phyloP scores from a whole-genome alignment of 2,888 invertebrate genomes.

The Agelastica alni region DNA sequence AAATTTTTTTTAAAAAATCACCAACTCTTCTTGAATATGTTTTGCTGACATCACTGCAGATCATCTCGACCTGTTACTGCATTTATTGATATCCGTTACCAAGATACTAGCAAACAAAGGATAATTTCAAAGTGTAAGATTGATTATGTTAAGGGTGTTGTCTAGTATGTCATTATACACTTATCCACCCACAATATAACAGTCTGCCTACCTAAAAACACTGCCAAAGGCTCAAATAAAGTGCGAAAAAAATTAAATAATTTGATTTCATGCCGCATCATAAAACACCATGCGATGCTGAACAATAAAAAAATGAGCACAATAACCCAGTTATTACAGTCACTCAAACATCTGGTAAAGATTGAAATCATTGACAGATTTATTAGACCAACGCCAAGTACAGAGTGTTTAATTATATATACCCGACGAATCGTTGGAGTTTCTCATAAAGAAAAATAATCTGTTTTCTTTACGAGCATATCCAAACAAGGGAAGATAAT shows the following conservation, averaged over 20 bases:
- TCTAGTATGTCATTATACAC: background rate
- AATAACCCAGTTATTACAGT: slow-evolving; percentile 3
- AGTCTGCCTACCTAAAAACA: slow-evolving; percentile 1
- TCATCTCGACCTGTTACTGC: no score
- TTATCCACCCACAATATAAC: slow-evolving; percentile 4
- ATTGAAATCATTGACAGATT: slow-evolving; percentile 9
- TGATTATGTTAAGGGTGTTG: slow-evolving; percentile 1
- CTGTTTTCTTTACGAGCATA: background rate
- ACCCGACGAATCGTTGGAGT: background rate
- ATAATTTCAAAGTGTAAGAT: no score
- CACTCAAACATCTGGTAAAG: slow-evolving; percentile 1
- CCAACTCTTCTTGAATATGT: no score
- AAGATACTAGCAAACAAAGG: no score
- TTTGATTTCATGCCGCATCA: slow-evolving; percentile 4
- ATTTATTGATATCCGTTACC: no score
- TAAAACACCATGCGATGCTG: background rate
- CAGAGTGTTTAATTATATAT: background rate
- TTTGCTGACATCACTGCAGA: no score
- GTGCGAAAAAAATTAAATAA: slow-evolving; percentile 3
- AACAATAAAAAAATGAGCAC: background rate
- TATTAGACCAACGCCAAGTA: slow-evolving; percentile 1
- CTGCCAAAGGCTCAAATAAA: slow-evolving; percentile 8
- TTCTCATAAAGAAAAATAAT: background rate
- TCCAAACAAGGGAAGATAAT: background rate
- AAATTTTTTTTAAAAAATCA: no score